Evolutionary conservation across 2,888 invertebrate genomes (phyloP).

Genomic region (Pyrrhosoma nymphula): DNA sequence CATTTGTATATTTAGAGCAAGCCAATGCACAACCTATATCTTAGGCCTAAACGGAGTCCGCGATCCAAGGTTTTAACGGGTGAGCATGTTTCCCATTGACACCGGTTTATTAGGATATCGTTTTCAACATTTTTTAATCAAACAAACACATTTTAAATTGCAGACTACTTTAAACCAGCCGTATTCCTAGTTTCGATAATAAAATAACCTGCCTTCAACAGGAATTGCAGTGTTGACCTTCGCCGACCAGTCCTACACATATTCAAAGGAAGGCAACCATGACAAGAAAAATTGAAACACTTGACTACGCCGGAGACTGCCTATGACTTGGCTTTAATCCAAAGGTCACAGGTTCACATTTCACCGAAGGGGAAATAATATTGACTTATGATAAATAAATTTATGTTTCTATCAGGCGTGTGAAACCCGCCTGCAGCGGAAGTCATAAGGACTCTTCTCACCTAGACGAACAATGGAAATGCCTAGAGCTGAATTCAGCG

Average conservation of each 20-base stretch:
- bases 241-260: too few relatives aligned
- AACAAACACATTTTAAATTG: not conserved
- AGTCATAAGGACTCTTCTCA: too few relatives aligned
- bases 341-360: not conserved
- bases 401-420: not conserved
- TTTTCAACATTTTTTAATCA: not conserved
- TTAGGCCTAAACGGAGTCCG: too few relatives aligned
- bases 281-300: not conserved
- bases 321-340: not conserved
- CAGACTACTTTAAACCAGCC: not conserved
- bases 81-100: too few relatives aligned
- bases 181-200: not conserved
- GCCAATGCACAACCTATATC: too few relatives aligned
- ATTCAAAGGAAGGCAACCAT: too few relatives aligned
- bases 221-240: not conserved
- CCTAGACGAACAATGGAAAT: too few relatives aligned
- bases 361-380: not conserved
- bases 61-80: too few relatives aligned
- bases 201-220: not conserved
- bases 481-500: too few relatives aligned
- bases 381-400: not conserved
- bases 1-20: too few relatives aligned
- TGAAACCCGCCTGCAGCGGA: too few relatives aligned
- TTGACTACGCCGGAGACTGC: not conserved
- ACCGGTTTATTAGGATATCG: too few relatives aligned